Evolutionary conservation across 2,113 vertebrate species (phyloP).

Genomic region (Psephotus haematonotus): DNA sequence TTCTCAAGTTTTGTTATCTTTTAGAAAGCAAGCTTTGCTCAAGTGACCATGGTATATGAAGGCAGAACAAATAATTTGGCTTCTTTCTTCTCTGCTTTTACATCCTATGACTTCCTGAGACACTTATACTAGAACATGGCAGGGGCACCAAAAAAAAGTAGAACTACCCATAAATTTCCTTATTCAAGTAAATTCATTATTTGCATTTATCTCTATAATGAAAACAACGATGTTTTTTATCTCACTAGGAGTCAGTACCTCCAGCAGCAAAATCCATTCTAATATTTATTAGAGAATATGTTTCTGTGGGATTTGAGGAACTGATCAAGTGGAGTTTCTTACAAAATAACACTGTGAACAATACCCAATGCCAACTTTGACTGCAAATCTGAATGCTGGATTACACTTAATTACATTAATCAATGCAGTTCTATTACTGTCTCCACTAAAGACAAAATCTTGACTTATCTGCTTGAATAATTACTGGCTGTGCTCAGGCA

Average conservation of each 20-base stretch:
- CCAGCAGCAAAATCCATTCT: not conserved
- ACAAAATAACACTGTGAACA: not conserved
- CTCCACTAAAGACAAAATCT: not conserved
- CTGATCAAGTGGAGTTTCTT: not conserved
- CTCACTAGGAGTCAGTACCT: not conserved
- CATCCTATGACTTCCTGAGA: not conserved
- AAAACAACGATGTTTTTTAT: not conserved
- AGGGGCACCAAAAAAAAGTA: not conserved
- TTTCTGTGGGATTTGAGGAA: not conserved
- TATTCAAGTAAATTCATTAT: not conserved
- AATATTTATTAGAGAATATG: not conserved
- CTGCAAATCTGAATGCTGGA: not conserved
- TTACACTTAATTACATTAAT: conserved; percentile 29
- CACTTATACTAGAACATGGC: not conserved
- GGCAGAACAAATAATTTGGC: not conserved
- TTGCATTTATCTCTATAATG: not conserved
- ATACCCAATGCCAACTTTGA: not conserved
- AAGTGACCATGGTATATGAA: not conserved
- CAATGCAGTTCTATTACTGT: not conserved
- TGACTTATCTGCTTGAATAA: not conserved
- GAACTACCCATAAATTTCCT: not conserved
- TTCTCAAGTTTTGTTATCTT: not conserved
- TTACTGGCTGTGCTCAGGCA: not conserved
- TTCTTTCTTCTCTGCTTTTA: not conserved
- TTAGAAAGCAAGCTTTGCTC: not conserved